These are phyloP conservation scores for Colletes latitarsis DNA, from an alignment of 1,140 invertebrate genomes.

Conservation along the genomic window DNA sequence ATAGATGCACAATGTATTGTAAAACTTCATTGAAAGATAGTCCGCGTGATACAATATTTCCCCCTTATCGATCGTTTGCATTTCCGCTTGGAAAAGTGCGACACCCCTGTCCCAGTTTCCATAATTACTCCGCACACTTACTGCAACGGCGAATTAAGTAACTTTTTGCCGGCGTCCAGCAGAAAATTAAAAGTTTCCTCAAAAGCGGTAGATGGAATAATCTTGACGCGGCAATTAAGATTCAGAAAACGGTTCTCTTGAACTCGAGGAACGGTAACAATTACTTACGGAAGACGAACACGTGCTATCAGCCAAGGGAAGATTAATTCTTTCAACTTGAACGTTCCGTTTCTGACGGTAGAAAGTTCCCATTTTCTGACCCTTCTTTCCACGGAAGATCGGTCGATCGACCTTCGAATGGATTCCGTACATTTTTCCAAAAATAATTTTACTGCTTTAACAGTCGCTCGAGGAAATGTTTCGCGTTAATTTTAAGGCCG, in stretches of 20 bases:
- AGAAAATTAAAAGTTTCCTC: slow-evolving; percentile 21
- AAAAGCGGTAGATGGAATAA: background rate
- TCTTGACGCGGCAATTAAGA: background rate
- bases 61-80: too few species aligned
- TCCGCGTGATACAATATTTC: too few species aligned
- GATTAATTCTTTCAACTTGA: background rate
- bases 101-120: too few species aligned
- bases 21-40: too few species aligned
- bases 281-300: background rate
- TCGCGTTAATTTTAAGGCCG: slow-evolving; percentile 63
- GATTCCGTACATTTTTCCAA: background rate
- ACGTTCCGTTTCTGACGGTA: background rate
- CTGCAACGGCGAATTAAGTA: too few species aligned
- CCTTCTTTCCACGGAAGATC: too few species aligned
- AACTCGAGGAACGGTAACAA: background rate
- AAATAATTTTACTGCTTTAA: slow-evolving; percentile 5
- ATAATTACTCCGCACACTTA: too few species aligned
- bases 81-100: too few species aligned
- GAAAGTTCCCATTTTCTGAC: background rate
- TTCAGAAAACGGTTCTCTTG: background rate
- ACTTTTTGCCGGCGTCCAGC: too few species aligned
- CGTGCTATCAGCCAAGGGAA: background rate
- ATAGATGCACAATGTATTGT: too few species aligned
- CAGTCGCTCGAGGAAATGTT: slow-evolving; percentile 42
- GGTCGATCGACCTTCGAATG: too few species aligned